Conservation (phyloP, 2,888 invertebrate genomes). For the Cosmia pyralina region DNA sequence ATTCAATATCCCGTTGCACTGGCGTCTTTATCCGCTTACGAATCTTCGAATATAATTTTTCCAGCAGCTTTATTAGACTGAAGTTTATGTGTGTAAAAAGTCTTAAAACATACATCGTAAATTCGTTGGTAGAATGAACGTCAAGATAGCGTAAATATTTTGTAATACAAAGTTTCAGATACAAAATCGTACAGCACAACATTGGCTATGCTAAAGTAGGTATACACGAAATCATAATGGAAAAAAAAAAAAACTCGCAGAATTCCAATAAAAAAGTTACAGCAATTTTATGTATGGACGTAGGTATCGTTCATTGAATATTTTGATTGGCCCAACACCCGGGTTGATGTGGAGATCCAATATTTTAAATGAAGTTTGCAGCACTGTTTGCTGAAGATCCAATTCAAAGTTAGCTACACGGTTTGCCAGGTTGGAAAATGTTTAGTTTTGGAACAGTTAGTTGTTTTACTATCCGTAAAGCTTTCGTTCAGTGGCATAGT, state of each 20-base stretch:
- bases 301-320: neutral
- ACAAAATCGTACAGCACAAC: constrained; percentile 1
- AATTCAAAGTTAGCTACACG: constrained; percentile 7
- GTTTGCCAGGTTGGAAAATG: constrained; percentile 7
- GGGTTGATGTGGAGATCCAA: constrained; percentile 7
- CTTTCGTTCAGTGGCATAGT: neutral
- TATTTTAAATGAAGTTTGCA: constrained; percentile 11
- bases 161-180: neutral
- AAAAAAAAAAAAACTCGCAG: neutral
- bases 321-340: neutral
- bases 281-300: neutral
- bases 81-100: neutral
- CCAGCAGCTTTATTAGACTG: neutral
- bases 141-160: neutral
- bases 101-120: neutral
- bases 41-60: neutral
- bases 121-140: neutral
- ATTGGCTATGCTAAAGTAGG: neutral
- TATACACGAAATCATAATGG: accelerated
- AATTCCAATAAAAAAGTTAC: neutral
- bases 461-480: no score
- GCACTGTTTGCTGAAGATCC: neutral
- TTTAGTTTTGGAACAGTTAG: neutral
- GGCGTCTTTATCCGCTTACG: neutral
- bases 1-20: neutral